phyloP scores from a whole-genome alignment of 2,113 vertebrate species.

The Lagopus muta region DNA sequence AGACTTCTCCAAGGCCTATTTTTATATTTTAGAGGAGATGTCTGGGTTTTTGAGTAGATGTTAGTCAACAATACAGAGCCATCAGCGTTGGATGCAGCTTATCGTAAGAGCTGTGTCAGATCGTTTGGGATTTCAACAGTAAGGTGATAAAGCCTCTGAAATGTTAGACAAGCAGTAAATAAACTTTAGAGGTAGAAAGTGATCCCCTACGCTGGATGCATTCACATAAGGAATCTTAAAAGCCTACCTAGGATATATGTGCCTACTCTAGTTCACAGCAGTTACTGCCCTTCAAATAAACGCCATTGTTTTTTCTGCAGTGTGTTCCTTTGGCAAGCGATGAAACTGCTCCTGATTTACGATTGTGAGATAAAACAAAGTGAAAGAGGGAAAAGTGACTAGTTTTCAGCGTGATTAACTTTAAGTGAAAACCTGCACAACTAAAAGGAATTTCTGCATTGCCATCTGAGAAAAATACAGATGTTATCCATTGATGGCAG shows the following conservation, averaged over 20 bases:
- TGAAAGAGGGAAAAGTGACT: not conserved
- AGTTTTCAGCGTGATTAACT: not conserved
- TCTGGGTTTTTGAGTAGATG: not conserved
- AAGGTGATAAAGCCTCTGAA: not conserved
- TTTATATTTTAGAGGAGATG: not conserved
- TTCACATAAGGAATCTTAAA: not conserved
- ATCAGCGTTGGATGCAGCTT: not conserved
- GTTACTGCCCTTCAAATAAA: not conserved
- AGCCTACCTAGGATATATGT: not conserved
- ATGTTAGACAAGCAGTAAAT: not conserved
- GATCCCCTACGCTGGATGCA: rapidly evolving
- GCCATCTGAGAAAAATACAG: not conserved
- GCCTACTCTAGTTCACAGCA: not conserved
- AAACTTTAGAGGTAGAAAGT: not conserved
- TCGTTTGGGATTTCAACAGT: not conserved
- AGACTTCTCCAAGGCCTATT: not conserved
- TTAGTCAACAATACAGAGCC: not conserved
- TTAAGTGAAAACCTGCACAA: not conserved
- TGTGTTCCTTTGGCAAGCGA: not conserved
- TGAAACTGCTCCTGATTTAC: not conserved
- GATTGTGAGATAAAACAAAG: not conserved
- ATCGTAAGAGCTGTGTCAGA: rapidly evolving
- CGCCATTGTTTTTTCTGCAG: not conserved
- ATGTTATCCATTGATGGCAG: not conserved
- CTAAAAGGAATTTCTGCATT: not conserved